These are phyloP conservation scores for Pelecanoides urinatrix DNA, from an alignment of 2,113 vertebrate species.

Conservation along the genomic window DNA sequence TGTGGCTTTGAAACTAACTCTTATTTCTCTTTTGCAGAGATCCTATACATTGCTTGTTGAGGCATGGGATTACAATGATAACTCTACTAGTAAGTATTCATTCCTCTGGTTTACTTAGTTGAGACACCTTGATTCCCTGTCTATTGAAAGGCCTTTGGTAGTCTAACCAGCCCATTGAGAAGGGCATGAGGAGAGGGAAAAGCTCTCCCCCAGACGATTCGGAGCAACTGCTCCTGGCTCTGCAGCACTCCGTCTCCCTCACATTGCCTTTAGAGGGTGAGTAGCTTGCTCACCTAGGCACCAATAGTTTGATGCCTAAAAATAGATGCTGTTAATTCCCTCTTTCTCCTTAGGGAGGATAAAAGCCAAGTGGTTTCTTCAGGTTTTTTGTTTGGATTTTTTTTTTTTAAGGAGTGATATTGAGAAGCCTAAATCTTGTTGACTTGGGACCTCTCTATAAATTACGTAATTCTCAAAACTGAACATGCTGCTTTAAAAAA, in stretches of 20 bases:
- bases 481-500: not conserved
- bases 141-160: not conserved
- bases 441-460: not conserved
- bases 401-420: not conserved
- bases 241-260: not conserved
- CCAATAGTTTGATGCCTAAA: not conserved
- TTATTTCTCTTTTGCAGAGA: constrained; percentile 83
- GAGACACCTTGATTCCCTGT: not conserved
- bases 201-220: not conserved
- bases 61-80: constrained; percentile 94
- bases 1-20: constrained; percentile 10
- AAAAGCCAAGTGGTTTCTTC: not conserved
- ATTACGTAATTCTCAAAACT: not conserved
- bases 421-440: not conserved
- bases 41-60: constrained; percentile 96
- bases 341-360: not conserved
- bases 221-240: not conserved
- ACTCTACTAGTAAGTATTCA: constrained; percentile 88
- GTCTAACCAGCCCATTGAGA: not conserved
- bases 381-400: not conserved
- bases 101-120: not conserved
- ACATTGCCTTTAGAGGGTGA: not conserved
- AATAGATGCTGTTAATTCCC: constrained; percentile 25
- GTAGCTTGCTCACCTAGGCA: not conserved
- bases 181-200: not conserved